These are phyloP conservation scores for Glyptemys insculpta DNA, from an alignment of 2,797 vertebrate species.

Conservation along the genomic window DNA sequence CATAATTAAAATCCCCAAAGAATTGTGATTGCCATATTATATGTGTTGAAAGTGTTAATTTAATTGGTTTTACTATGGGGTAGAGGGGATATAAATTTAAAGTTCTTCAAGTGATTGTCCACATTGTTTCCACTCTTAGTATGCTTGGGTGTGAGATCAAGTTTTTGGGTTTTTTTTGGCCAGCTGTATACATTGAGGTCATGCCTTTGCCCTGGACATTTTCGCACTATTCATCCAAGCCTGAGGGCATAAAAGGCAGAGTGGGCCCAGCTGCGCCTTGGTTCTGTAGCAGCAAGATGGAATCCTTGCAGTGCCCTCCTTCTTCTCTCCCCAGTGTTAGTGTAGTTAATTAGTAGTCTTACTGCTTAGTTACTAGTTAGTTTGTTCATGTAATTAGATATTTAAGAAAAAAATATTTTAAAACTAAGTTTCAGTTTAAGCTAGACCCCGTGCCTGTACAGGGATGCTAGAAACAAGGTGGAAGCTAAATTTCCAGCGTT, in stretches of 20 bases:
- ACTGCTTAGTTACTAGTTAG: not conserved
- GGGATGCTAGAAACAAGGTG: not conserved
- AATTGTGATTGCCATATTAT: constrained; percentile 34
- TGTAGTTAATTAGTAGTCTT: not conserved
- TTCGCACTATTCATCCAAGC: not conserved
- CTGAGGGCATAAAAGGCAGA: not conserved
- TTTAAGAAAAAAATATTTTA: too few species aligned
- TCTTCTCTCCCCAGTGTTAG: not conserved
- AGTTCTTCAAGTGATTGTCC: not conserved
- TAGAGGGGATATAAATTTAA: not conserved
- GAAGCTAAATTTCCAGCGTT: not conserved
- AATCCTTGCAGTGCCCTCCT: not conserved
- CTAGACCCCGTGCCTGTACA: not conserved
- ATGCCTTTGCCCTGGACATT: not conserved
- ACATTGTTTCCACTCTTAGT: not conserved
- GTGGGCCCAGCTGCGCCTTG: not conserved
- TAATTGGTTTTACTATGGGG: not conserved
- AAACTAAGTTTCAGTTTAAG: not conserved
- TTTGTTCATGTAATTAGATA: not conserved
- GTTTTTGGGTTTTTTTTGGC: not conserved
- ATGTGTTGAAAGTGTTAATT: not conserved
- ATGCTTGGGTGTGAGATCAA: not conserved
- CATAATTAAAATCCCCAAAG: constrained; percentile 38
- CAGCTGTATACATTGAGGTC: not conserved
- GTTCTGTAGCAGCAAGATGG: not conserved